Base-by-base conservation (phyloP, 2,797 vertebrate genomes). In the Chelon labrosus region DNA sequence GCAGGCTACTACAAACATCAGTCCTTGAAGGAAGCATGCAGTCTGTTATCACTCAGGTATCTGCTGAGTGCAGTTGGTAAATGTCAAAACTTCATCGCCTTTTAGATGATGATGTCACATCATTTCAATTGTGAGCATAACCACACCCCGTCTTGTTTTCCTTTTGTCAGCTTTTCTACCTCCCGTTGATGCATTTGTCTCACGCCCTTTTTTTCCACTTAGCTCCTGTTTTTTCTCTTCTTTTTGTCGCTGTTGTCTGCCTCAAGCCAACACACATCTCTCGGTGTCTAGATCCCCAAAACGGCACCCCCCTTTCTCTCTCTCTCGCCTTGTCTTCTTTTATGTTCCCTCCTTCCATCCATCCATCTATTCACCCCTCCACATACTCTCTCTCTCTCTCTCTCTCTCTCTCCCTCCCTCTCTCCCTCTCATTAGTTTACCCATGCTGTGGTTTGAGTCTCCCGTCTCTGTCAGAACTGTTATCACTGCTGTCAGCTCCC, bases 401-500 rank as follows among this genome's bases (percentile, higher is more conserved):
- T 27, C 25, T 27, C 25, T 27, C 47, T 61, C 59, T 79, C 67
- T 72, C 46, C 9, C 46, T 16, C 46, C 3, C 75, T 69, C 52
- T 79, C 81, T 68, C 78, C 64, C 84, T 83, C 91, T 93, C 85
- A 93, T 93, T 94, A 93, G 91, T 90, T 81, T 93, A 75, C 81
- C 82, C 75, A 79, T 88, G 84, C 89, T 84, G 87, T 85, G 90
- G 85, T 84, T 90, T 89, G 88, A 87, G 87, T 89, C 89, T 92
- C 86, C 79, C 62, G 61, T 94, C 92, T 93, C 88, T 94, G 93
- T 95, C 93, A 94, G 94, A 93, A 85, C 91, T 85, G 87, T 93
- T 94, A 94, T 94, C 93, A 92, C 86, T 82, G 87, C 89, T 95
- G 93, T 94, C 94, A 94, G 90, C 89, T 94, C 91, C 90, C 90